Evolutionary conservation across 2,888 invertebrate species (phyloP), one percentile per base, ranked within the genome.

Genomic region (Liopterus haemorrhoidalis): DNA sequence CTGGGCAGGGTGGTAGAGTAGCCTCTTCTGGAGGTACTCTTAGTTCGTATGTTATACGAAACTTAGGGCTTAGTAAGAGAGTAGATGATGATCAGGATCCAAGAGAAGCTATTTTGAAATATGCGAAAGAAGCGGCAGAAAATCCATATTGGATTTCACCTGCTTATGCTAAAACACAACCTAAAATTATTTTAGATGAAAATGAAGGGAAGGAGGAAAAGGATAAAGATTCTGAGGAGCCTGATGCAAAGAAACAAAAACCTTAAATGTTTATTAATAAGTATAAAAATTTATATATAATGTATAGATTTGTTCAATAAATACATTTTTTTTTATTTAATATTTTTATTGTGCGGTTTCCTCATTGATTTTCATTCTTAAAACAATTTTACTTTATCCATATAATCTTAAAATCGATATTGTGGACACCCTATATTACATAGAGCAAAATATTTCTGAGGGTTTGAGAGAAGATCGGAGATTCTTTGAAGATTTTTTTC

Each of bases 121-220:
- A 82, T 65, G 96, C 96, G 0, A 91, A 95, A 62, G 93, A 92
- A 2, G 96, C 95, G 0, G 94, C 79, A 36, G 91, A 95, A 62
- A 91, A 96, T 74, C 96, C 96, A 0, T 94, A 92, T 63, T 97
- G 95, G 95, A 89, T 93, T 24, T 82, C 92, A 0, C 93, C 92
- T 0, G 93, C 93, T 1, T 93, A 93, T 60, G 79, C 82, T 36
- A 85, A 82, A 59, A 93, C 90, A 0, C 95, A 95, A 58, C 94
- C 95, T 0, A 79, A 79, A 54, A 76, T 85, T 0, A 84, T 93
- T 48, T 88, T 91, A 58, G 82, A 83, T 45, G 70, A 68, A 3
- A 67, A 61, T 1, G 66, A 68, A 1, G 62, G 70, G 5, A 74
- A 74, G 9, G 75, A 72, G 4, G 33, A 21, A 39, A 38, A 38